A percentile compares a stretch with the other conserved stretches of the same genome.
Conservation (phyloP, 2,797 vertebrate genomes). For the Tragelaphus oryx region DNA sequence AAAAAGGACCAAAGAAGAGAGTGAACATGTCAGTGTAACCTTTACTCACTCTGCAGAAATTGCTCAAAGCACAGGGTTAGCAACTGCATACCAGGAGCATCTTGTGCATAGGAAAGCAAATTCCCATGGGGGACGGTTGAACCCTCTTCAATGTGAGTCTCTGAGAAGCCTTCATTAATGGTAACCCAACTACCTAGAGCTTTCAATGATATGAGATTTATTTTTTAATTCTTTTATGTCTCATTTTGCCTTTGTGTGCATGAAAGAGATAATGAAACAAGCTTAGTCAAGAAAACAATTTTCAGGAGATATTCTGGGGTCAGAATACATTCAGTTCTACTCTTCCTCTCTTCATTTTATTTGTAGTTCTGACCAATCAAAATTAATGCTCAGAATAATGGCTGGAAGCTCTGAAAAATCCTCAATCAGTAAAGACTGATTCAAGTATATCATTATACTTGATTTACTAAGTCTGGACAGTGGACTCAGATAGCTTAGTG, state of each 20-base stretch:
- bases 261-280: conserved; percentile 31
- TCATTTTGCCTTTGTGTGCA: conserved; percentile 35
- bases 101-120: neutral
- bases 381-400: conserved; percentile 47
- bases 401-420: conserved; percentile 37
- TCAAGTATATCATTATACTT: conserved; percentile 53
- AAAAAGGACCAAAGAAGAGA: conserved; percentile 16
- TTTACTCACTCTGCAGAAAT: conserved; percentile 29
- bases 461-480: conserved; percentile 32
- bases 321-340: conserved; percentile 22
- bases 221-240: neutral
- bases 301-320: neutral
- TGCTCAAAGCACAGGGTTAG: conserved; percentile 12
- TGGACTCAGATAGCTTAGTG: conserved; percentile 10
- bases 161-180: conserved; percentile 3
- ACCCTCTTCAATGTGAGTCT: neutral
- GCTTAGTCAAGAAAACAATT: conserved; percentile 47
- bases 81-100: neutral
- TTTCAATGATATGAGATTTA: conserved; percentile 23
- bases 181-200: neutral
- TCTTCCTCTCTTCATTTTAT: conserved; percentile 8
- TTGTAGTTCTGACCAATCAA: neutral
- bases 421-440: conserved; percentile 43
- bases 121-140: neutral
- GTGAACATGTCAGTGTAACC: neutral